Evolutionary conservation across 2,113 vertebrate species (phyloP).

Genomic region (Alosa alosa): DNA sequence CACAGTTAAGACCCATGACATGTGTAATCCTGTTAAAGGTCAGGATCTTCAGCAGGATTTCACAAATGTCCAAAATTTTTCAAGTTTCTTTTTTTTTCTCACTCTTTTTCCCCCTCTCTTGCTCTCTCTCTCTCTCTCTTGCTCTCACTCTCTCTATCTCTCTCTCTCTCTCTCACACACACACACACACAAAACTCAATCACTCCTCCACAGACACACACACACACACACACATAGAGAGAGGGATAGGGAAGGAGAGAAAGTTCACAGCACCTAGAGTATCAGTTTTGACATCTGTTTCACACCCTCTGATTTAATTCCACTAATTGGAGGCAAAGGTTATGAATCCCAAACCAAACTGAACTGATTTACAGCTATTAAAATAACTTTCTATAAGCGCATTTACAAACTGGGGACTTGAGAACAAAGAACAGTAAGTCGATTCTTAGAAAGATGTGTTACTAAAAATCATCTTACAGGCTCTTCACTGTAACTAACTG

Average conservation of each 20-base stretch:
- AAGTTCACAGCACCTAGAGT: neutral
- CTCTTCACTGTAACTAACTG: no score
- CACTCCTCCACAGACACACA: neutral
- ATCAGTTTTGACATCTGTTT: neutral
- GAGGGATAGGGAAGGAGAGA: neutral
- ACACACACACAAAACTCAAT: no score
- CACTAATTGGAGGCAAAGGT: neutral
- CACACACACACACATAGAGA: no score
- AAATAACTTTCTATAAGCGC: neutral
- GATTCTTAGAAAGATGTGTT: neutral
- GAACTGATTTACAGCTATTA: neutral
- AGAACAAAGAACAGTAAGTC: neutral
- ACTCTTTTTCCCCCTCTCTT: neutral
- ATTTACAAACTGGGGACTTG: neutral
- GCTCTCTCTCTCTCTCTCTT: neutral
- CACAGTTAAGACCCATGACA: neutral
- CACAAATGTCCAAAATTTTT: neutral
- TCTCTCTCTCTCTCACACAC: neutral
- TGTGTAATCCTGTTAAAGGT: slow-evolving; percentile 1
- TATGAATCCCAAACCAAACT: neutral
- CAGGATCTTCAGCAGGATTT: neutral
- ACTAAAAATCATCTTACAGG: neutral
- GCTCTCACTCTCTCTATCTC: neutral
- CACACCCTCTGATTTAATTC: neutral
- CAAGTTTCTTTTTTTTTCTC: neutral